Base-by-base conservation (phyloP, 2,797 vertebrate genomes). In the Etheostoma perlongum region DNA sequence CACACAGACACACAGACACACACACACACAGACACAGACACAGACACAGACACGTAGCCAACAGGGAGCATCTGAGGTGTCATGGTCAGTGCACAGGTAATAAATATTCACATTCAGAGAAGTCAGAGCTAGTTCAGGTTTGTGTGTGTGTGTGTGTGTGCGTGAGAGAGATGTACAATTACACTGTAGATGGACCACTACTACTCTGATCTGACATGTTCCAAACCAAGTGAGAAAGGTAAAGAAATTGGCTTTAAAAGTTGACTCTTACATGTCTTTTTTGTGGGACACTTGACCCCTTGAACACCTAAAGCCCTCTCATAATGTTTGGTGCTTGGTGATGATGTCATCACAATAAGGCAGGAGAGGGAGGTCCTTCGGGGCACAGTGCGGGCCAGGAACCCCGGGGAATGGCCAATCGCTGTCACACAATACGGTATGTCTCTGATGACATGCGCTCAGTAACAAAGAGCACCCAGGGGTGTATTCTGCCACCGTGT, bases 41-140 rank as follows among this genome's bases (percentile, higher is more conserved):
- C 71, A 60, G 47, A 49, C 54, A 62, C 65, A 67, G 73, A 51
- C 77, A 76, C 74, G 78, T 60, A 85, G 91, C 92, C 94, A 93
- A 93, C 88, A 83, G 93, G 91, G 89, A 93, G 92, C 80, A 67
- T 87, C 85, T 90, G 88, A 90, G 91, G 91, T 83, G 90, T 86
- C 47, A 60, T 70, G 85, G 91, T 94, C 90, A 92, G 91, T 93
- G 92, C 91, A 92, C 89, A 86, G 89, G 79, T 89, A 90, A 92
- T 92, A 93, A 91, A 93, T 93, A 93, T 94, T 95, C 93, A 95
- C 94, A 95, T 95, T 95, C 91, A 93, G 90, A 92, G 90, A 88
- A 89, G 90, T 91, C 84, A 87, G 89, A 92, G 90, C 85, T 83
- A 84, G 83, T 85, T 90, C 68, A 80, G 82, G 79, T 44, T 15